Evolutionary conservation across 2,797 vertebrate genomes (phyloP).

Genomic region (Tenualosa ilisha): DNA sequence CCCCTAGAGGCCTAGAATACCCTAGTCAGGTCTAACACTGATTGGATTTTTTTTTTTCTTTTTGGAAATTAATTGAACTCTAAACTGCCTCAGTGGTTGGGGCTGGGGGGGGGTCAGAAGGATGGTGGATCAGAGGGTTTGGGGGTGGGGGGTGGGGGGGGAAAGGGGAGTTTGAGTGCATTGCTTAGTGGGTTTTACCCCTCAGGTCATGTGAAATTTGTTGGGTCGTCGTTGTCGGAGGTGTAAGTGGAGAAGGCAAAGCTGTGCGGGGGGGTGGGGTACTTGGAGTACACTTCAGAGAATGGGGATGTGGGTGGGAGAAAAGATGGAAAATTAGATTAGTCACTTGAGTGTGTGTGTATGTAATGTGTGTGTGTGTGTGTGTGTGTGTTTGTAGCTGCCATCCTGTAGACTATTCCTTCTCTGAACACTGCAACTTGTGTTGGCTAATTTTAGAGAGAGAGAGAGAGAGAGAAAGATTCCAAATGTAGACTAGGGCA

Average conservation of each 20-base stretch:
- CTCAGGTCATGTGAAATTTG: background rate
- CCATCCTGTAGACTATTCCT: background rate
- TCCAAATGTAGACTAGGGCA: too few species aligned
- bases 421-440: background rate
- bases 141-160: background rate
- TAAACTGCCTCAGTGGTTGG: slow-evolving; percentile 44
- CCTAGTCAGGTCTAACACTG: slow-evolving; percentile 65
- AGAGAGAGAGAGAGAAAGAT: too few species aligned
- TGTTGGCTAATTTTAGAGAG: too few species aligned
- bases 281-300: background rate
- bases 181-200: background rate
- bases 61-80: slow-evolving; percentile 62
- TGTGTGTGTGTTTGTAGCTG: background rate
- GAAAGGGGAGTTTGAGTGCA: background rate
- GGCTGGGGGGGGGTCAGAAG: background rate
- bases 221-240: background rate
- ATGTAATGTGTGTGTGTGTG: slow-evolving; percentile 15
- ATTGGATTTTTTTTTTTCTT: slow-evolving; percentile 55
- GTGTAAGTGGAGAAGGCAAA: background rate
- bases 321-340: background rate
- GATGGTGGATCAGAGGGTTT: background rate
- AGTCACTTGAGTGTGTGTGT: slow-evolving; percentile 19
- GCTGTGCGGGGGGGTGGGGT: background rate
- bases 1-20: slow-evolving; percentile 65
- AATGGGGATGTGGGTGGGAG: background rate